Base-by-base conservation (phyloP, 1,140 invertebrate species). In the Ruditapes philippinarum region DNA sequence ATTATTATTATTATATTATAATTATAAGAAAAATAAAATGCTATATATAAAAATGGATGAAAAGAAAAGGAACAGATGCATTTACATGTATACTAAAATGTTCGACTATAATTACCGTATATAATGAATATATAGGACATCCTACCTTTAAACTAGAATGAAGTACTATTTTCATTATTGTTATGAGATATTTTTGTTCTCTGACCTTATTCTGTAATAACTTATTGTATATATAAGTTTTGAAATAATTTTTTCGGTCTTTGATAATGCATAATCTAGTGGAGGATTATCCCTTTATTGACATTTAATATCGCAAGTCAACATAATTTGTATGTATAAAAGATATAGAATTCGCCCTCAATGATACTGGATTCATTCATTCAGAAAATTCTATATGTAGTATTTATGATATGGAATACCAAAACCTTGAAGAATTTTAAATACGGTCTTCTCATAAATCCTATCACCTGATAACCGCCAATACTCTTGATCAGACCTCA, bases 401-500 rank as follows among this genome's bases (percentile, higher is more conserved):
- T 31, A 76, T 31, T 54, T 25, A 31, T 76, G 45, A 76, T 76
- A 76, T 7, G 40, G 17, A 49, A 76, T 25, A 76, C 73, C 36
- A 76, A 76, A 28, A 49, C 33, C n/a, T 51, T 76, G 40, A 76
- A 49, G 42, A 49, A 76, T 76, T 49, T n/a, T 76, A 76, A 33
- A 76, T 49, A 76, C 19, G 38, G 22, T 49, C 40, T 42, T 40
- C 73, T 28, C 54, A 78, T 78, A 78, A 78, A 78, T 36, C 28
- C 9, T 49, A 49, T 51, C 74, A 78, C 45, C 74, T 78, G 74
- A 78, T 78, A 78, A 78, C 74, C 28, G n/a, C 28, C 74, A 78
- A 78, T 78, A 78, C 45, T 31, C 49, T 54, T 36, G 45, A 78
- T 78, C 45, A 51, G 54, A 31, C 74, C 36, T 78, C 45, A 78